A percentile compares a stretch with the other conserved stretches of the same genome.
Evolutionary conservation across 2,113 vertebrate species (phyloP).

Genomic region (Hyperoodon ampullatus): DNA sequence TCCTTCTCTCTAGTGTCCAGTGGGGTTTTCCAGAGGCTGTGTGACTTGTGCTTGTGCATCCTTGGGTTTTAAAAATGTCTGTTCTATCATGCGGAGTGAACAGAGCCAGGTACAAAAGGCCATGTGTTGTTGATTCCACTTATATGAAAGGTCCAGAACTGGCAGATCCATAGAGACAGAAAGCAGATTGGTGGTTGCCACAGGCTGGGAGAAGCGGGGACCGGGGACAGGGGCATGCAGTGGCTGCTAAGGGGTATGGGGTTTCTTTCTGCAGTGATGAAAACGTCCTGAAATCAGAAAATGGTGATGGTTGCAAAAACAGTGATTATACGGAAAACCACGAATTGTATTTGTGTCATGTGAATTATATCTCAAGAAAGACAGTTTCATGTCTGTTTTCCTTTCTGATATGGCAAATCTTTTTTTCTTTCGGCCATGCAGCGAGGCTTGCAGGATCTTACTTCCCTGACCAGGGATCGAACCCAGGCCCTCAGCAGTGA

Average conservation of each 20-base stretch:
- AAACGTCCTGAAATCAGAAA: neutral
- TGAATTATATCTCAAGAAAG: neutral
- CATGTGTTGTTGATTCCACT: neutral
- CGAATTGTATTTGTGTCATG: neutral
- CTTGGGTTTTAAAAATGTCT: neutral
- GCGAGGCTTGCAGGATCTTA: neutral
- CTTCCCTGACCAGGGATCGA: neutral
- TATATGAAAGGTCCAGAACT: neutral
- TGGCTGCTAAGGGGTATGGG: neutral
- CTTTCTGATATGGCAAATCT: neutral
- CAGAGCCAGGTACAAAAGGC: neutral
- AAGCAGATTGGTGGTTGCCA: neutral
- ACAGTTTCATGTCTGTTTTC: neutral
- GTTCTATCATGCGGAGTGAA: neutral
- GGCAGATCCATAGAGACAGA: neutral
- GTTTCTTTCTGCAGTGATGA: neutral
- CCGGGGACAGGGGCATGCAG: neutral
- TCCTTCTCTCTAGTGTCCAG: fast-evolving
- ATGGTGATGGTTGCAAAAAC: neutral
- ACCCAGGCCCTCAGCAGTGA: no score
- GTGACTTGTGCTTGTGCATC: neutral
- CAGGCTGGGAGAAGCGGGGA: neutral
- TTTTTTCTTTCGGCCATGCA: neutral
- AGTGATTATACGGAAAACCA: neutral
- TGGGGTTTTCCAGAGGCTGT: neutral